Conservation (phyloP, 2,797 vertebrate species). For the Galagoides demidoff region DNA sequence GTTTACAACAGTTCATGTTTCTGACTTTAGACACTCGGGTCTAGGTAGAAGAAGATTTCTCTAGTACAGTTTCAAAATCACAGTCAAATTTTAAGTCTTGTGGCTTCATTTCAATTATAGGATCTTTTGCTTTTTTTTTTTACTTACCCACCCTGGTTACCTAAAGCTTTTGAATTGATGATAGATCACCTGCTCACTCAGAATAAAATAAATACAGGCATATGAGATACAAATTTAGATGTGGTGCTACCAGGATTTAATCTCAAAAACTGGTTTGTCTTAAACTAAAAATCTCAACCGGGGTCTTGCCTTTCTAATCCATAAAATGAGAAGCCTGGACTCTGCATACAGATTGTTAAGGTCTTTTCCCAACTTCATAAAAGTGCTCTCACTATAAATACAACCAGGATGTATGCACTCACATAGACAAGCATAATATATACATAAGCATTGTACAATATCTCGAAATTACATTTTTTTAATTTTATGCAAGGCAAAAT, state of each 20-base stretch:
- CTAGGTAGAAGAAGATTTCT: not conserved
- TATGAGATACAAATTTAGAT: not conserved
- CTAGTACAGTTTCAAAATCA: not conserved
- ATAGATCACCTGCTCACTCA: not conserved
- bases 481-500: not conserved
- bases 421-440: not conserved
- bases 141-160: not conserved
- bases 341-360: no score
- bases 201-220: not conserved
- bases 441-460: no score
- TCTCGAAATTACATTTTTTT: not conserved
- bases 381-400: not conserved
- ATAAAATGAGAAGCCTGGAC: not conserved
- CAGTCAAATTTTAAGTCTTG: not conserved
- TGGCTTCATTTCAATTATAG: not conserved
- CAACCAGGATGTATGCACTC: accelerated
- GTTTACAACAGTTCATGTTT: not conserved
- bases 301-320: not conserved
- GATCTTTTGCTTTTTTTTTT: not conserved
- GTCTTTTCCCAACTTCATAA: not conserved
- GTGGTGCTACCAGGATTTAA: not conserved
- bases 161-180: not conserved
- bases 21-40: not conserved
- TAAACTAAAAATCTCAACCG: not conserved
- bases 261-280: not conserved